Conservation (phyloP, 2,888 invertebrate genomes). For the Drosophila anomelani region DNA sequence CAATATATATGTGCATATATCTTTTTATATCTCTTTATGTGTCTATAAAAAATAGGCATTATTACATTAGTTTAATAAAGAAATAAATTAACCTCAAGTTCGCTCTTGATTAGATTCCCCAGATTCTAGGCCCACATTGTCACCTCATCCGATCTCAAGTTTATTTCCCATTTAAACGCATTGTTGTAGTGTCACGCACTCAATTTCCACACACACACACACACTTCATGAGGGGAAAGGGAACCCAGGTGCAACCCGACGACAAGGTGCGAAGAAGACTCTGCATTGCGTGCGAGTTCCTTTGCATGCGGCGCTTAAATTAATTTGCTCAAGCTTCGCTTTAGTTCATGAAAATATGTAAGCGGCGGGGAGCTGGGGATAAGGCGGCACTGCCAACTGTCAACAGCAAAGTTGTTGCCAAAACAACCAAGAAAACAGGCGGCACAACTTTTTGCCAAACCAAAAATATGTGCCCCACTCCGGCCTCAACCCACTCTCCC, state of each 20-base stretch:
- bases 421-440: conserved; percentile 46
- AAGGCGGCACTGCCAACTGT: conserved; percentile 31
- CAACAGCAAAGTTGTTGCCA: conserved; percentile 47
- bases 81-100: not conserved
- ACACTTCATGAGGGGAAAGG: not conserved
- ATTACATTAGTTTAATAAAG: not conserved
- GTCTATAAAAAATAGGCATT: not conserved
- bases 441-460: conserved; percentile 37
- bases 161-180: conserved; percentile 1
- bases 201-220: not conserved
- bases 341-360: conserved; percentile 51
- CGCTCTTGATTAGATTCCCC: not conserved
- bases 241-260: conserved; percentile 5
- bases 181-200: conserved; percentile 29
- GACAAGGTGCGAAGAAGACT: conserved; percentile 47
- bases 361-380: conserved; percentile 13
- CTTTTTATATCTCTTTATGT: not conserved
- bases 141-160: conserved; percentile 11
- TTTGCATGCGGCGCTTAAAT: conserved; percentile 73
- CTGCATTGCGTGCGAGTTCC: conserved; percentile 56
- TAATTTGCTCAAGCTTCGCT: conserved; percentile 58
- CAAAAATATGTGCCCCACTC: conserved; percentile 38
- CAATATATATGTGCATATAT: not conserved
- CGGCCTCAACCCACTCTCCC: not conserved
- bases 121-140: not conserved